Evolutionary conservation across 2,797 vertebrate species (phyloP), one percentile per base, ranked within the genome.

Genomic region (Spizella passerina): DNA sequence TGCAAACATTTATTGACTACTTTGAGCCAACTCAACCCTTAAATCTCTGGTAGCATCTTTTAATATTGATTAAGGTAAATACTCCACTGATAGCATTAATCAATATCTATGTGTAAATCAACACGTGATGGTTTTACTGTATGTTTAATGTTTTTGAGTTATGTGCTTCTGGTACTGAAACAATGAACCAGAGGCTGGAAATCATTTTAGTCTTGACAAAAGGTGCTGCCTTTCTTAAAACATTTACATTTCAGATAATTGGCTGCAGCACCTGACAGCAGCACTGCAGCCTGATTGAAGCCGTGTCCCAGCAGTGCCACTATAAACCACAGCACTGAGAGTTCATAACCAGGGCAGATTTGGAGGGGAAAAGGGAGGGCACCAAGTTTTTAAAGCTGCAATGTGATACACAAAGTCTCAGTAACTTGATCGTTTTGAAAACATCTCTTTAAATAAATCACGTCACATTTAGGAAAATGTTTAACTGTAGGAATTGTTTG

Each of bases 11-110:
- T 81, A 95, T 82, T 23, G 34, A 60, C 82, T 66, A 49, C 55
- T 61, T 88, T 84, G 83, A 93, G 96, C 93, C 86, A 88, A 53
- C 61, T 75, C 69, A 77, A 96, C 83, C 32, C 86, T 96, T 97
- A 98, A 98, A 98, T 98, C 94, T 96, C 94, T 89, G 83, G 63
- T 86, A 88, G 43, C 49, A 79, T 94, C 93, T 94, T 96, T 95
- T 91, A 82, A 84, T 98, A 98, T 97, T 96, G 98, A 97, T 97
- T 94, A 97, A 96, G 94, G 96, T 95, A 97, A 97, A 98, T 96
- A 97, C 79, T 97, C 71, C 86, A 87, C 84, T 71, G 97, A 93
- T 95, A 92, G 87, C 43, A 18, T 92, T 95, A 94, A 96, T 97
- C 97, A 96, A 97, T 98, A 96, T 18, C 1, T 30, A 50, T 49